Base-by-base conservation (phyloP, 2,888 invertebrate species). In the Corbicula japonica region DNA sequence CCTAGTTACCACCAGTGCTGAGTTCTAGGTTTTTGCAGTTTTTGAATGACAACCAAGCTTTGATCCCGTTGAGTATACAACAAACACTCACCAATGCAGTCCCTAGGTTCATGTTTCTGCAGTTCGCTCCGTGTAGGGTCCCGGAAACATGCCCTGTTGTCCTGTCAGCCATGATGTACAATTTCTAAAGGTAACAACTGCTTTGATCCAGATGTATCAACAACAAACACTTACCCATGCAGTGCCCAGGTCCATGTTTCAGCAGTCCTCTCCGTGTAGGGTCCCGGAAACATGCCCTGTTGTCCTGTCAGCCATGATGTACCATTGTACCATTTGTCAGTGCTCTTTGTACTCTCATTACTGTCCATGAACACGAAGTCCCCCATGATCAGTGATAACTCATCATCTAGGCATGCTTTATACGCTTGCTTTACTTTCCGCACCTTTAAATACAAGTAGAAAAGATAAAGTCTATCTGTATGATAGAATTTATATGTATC, bases 81-180 rank as follows among this genome's bases (percentile, higher is more conserved):
- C 21, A 60, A 21, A 18, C 15, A 54, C 70, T 76, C 75, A 94
- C 93, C 92, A 95, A 89, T 98, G 98, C 65, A 98, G 93, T 18
- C 97, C 97, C 98, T 98, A 98, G 3, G 97, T 96, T 94, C 97
- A 97, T 0, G 97, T 97, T 92, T 98, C 97, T 0, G 97, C 96
- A 0, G 97, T 97, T 56, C 96, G 95, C 91, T 96, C 96, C 0
- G 97, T 97, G 89, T 97, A 97, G 91, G 96, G 96, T 56, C 96
- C 96, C 0, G 97, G 98, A 87, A 98, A 94, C 91, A 96, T 96
- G 0, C 98, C 98, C 73, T 95, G 95, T 87, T 95, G 95, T 92
- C 96, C 97, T 62, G 97, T 97, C 44, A 97, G 94, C 96, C 97
- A 97, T 0, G 97, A 97, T 28, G 95, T 96, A 34, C 97, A 98